A percentile compares a stretch with the other conserved stretches of the same genome.
phyloP scores from a whole-genome alignment of 2,888 invertebrate species.

The Plebejus argus region DNA sequence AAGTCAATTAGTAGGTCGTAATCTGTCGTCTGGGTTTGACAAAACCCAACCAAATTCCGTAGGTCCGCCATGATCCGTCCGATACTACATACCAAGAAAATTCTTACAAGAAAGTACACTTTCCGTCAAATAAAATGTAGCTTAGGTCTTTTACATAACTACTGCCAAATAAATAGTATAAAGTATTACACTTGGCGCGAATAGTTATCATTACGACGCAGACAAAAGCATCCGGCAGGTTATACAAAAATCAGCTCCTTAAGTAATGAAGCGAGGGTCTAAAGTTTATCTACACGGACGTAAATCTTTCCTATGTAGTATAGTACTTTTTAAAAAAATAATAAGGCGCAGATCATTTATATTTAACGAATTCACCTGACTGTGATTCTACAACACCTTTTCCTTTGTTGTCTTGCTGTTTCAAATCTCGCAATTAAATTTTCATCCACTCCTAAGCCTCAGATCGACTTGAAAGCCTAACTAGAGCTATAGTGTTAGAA shows the following conservation, averaged over 20 bases:
- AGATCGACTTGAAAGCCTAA: constrained; percentile 21
- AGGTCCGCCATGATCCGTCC: too few relatives aligned
- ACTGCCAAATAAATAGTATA: neutral
- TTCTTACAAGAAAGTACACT: too few relatives aligned
- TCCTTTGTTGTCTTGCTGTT: constrained; percentile 11
- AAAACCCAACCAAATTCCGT: too few relatives aligned
- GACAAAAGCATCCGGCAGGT: neutral
- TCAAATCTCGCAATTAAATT: constrained; percentile 22
- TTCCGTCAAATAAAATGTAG: too few relatives aligned
- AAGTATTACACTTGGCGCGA: neutral
- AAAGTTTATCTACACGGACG: neutral
- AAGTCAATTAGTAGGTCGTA: too few relatives aligned
- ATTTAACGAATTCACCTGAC: neutral
- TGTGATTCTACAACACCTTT: neutral
- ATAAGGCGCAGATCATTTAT: neutral
- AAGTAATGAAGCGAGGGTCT: neutral
- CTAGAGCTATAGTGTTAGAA: constrained; percentile 19
- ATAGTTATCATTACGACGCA: neutral
- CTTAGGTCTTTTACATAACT: neutral
- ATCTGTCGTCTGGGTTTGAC: too few relatives aligned
- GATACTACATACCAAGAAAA: too few relatives aligned
- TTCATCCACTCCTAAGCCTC: constrained; percentile 20
- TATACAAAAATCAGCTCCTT: neutral
- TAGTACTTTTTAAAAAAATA: neutral
- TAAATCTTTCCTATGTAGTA: neutral